Conservation (phyloP, 2,797 vertebrate species). For the Prionace glauca region DNA sequence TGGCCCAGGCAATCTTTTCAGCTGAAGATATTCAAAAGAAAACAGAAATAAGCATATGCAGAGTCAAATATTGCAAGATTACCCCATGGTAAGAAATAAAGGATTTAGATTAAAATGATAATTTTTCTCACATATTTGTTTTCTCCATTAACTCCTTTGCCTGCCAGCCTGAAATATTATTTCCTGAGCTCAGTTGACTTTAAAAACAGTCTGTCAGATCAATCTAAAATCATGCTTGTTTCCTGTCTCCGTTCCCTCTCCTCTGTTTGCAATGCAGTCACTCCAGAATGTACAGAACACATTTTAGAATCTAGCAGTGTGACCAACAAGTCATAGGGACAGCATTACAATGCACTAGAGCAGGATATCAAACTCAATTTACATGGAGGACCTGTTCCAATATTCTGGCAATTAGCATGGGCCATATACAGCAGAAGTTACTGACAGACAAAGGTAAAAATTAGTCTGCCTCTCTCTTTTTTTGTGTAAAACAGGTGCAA, state of each 20-base stretch:
- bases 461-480: neutral
- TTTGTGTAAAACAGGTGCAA: neutral
- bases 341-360: neutral
- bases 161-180: neutral
- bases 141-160: neutral
- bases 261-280: neutral
- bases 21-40: constrained; percentile 47
- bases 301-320: neutral
- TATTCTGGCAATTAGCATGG: neutral
- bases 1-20: constrained; percentile 72
- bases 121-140: neutral
- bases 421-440: neutral
- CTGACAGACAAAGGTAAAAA: neutral
- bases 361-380: neutral
- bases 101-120: neutral
- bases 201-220: neutral
- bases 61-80: neutral
- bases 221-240: neutral
- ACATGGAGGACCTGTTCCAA: neutral
- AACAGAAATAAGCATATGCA: neutral
- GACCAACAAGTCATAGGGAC: too few relatives aligned
- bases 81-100: neutral
- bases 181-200: neutral
- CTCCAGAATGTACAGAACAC: neutral
- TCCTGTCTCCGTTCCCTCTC: neutral